Conservation (phyloP, 2,888 invertebrate species). For the Carpatolechia fugitivella region DNA sequence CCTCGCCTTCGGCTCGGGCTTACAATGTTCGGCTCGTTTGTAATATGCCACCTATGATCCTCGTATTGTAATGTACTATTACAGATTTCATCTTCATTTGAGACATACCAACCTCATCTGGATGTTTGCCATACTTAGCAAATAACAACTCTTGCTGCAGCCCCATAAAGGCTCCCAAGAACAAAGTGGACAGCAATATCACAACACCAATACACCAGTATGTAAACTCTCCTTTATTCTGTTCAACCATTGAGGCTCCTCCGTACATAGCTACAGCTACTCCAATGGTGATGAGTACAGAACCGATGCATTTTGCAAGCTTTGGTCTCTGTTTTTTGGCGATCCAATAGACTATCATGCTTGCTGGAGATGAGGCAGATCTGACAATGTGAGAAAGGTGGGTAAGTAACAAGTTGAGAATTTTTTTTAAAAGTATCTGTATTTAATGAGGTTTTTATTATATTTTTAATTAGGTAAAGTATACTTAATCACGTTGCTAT, state of each 20-base stretch:
- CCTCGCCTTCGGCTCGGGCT: too few species aligned
- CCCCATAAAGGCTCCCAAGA: slow-evolving; percentile 67
- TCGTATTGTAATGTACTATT: too few species aligned
- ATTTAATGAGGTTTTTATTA: too few species aligned
- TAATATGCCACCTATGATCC: too few species aligned
- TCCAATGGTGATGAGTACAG: slow-evolving; percentile 59
- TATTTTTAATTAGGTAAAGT: not conserved
- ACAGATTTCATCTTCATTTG: too few species aligned
- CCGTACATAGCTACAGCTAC: slow-evolving; percentile 66
- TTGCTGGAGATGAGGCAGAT: slow-evolving; percentile 68
- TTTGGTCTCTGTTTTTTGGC: slow-evolving; percentile 55
- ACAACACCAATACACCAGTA: slow-evolving; percentile 65
- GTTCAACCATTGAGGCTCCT: slow-evolving; percentile 53
- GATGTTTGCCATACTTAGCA: slow-evolving; percentile 66
- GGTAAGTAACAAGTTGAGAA: too few species aligned
- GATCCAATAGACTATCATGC: slow-evolving; percentile 66
- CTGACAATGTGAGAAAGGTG: slow-evolving; percentile 38
- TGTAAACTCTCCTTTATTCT: slow-evolving; percentile 49
- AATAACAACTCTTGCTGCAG: slow-evolving; percentile 66
- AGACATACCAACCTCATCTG: slow-evolving; percentile 54
- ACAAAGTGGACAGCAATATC: slow-evolving; percentile 52
- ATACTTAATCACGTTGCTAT: too few species aligned
- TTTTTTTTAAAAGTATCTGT: too few species aligned
- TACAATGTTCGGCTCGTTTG: too few species aligned
- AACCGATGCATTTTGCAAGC: slow-evolving; percentile 54